Base-by-base conservation (phyloP, 2,113 vertebrate genomes). In the Antennarius striatus region DNA sequence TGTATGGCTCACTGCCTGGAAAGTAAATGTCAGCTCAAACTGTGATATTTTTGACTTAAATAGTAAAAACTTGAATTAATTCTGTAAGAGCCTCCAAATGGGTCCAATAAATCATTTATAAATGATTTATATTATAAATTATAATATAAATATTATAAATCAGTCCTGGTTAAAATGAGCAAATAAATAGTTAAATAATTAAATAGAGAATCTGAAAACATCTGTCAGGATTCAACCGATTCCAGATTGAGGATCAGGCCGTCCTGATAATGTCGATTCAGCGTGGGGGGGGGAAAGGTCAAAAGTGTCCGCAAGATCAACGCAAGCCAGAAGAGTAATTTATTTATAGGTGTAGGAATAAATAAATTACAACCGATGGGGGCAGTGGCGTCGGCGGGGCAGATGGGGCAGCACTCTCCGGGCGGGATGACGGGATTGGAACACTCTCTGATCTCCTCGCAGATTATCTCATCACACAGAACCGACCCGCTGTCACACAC, bases 381-480 rank as follows among this genome's bases (percentile, higher is more conserved):
- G 78, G 91, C 77, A 88, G 73, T 85, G 77, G 91, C 92, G 81
- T 95, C 93, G 83, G 90, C 88, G 65, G 93, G 93, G 87, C 97
- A 99, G 86, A 96, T 80, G 83, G 96, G 96, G 83, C 97, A 99
- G 94, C 97, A 98, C 75, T 98, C 97, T 95, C 95, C 96, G 85
- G 94, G 93, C 91, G 94, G 94, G 88, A 98, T 96, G 90, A 97
- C 91, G 5, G 95, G 92, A 88, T 92, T 93, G 91, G 92, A 91
- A 62, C 96, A 98, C 80, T 96, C 95, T 89, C 87, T 95, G 86
- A 87, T 67, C 29, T 98, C 96, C 90, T 98, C 96, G 94, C 97
- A 99, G 93, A 96, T 91, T 90, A 98, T 95, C 50, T 96, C 95
- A 80, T 99, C 97, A 84, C 97, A 99, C 82, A 98, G 96, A 76